Evolutionary conservation across 35 echinoderm and acorn worm species (phyloP), one percentile per base, ranked within the genome.

Genomic region (Apostichopus californicus): DNA sequence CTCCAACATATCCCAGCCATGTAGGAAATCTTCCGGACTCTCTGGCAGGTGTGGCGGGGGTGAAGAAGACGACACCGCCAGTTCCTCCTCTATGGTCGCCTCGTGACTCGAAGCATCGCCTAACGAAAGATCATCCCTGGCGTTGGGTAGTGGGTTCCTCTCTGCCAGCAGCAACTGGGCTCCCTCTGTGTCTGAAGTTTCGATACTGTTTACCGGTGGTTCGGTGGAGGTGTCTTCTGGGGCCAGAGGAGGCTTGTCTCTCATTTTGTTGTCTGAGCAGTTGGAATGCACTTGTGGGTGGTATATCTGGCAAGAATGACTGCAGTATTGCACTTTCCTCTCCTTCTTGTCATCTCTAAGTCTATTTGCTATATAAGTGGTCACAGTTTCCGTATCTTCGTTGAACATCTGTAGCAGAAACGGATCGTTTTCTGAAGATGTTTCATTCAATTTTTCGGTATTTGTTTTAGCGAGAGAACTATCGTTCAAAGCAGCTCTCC

Each of bases 281-380:
- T 82, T 57, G 80, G 80, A 82, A 82, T 82, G 80, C 55, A 82
- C 46, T 57, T 57, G 21, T 53, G 80, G 34, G 46, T 80, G 34
- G 34, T 61, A 53, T 82, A 57, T 28, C 20, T 25, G 86, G 86
- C 86, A 89, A 89, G 86, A 34, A 52, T 73, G 86, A 73, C 46
- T 61, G 86, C 57, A 66, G 86, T 73, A 89, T 89, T 89, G 86
- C 86, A 89, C 86, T 89, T 54, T 26, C 21, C 63, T 55, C 86
- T 72, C 60, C 63, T 9, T 46, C 34, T 28, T 15, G 9, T 89
- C 64, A 18, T 73, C 68, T 68, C 22, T 89, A 3, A 82, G 20
- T 57, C 46, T 53, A 57, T 26, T 82, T 8, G 34, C 25, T 82
- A 53, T 82, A 20, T 57, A 82, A 82, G 14, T 55, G 28, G 9